Percentiles rank a stretch among this genome's conserved stretches.
These are phyloP conservation scores for Luperina testacea DNA, from an alignment of 2,888 invertebrate genomes.

Conservation along the genomic window DNA sequence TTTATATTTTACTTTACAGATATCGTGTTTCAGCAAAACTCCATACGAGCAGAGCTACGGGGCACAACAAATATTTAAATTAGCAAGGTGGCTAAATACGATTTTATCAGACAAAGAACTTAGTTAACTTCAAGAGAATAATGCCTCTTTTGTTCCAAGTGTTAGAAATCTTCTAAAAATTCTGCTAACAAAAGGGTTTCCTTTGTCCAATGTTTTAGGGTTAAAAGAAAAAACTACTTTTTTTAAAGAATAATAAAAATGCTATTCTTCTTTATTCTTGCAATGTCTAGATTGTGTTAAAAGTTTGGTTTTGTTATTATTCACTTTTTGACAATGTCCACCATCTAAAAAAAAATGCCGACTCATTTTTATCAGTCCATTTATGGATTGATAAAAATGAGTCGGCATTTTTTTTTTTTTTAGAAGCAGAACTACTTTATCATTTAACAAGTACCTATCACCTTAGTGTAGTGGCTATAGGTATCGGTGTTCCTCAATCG, in stretches of 20 bases:
- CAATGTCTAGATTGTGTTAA: too few relatives aligned
- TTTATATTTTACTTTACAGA: background rate
- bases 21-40: background rate
- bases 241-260: background rate
- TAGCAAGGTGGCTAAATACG: background rate
- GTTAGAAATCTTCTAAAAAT: slow-evolving; percentile 11
- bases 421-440: background rate
- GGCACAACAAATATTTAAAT: background rate
- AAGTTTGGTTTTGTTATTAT: too few relatives aligned
- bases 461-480: background rate
- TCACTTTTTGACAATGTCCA: too few relatives aligned
- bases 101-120: slow-evolving; percentile 1
- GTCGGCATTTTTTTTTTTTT: too few relatives aligned
- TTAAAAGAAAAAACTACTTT: slow-evolving; percentile 13
- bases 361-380: background rate
- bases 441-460: background rate
- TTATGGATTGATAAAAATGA: too few relatives aligned
- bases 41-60: too few relatives aligned
- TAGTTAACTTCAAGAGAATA: slow-evolving; percentile 8
- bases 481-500: background rate
- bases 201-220: slow-evolving; percentile 9
- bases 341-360: too few relatives aligned
- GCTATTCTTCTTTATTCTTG: background rate
- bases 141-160: slow-evolving; percentile 25
- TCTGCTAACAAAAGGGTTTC: slow-evolving; percentile 9